Evolutionary conservation across 2,888 invertebrate genomes (phyloP).

Genomic region (Mamestra brassicae): DNA sequence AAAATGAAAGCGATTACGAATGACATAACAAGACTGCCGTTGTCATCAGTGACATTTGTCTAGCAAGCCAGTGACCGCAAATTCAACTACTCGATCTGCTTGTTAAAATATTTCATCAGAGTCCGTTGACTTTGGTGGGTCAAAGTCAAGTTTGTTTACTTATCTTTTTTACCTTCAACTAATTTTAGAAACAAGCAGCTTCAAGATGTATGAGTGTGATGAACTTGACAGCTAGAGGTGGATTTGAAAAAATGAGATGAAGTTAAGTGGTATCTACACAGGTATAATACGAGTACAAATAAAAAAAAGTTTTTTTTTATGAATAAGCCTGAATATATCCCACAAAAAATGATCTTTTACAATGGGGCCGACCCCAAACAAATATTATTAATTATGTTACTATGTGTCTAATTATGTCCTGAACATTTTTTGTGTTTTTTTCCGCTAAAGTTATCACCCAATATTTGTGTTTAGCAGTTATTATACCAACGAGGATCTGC

Average conservation of each 20-base stretch:
- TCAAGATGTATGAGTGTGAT: neutral
- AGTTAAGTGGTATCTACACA: no score
- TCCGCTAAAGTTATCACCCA: neutral
- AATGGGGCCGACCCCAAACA: no score
- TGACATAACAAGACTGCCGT: neutral
- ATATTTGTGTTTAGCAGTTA: conserved; percentile 19
- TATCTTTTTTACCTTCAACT: conserved; percentile 4
- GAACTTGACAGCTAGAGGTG: neutral
- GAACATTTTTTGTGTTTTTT: no score
- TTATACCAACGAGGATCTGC: neutral
- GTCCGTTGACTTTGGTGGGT: conserved; percentile 27
- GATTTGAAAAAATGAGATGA: neutral
- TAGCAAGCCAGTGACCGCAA: neutral
- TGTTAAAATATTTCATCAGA: conserved; percentile 11
- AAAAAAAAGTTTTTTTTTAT: no score
- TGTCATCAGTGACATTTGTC: neutral
- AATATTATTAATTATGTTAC: no score
- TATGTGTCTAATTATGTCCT: no score
- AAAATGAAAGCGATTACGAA: no score
- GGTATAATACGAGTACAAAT: no score
- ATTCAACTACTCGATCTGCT: neutral
- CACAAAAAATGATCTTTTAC: no score
- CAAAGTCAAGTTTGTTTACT: conserved; percentile 39
- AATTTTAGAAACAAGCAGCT: neutral
- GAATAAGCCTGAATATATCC: no score